These are phyloP conservation scores for Chesias legatella DNA, from an alignment of 2,888 invertebrate species.

Conservation along the genomic window DNA sequence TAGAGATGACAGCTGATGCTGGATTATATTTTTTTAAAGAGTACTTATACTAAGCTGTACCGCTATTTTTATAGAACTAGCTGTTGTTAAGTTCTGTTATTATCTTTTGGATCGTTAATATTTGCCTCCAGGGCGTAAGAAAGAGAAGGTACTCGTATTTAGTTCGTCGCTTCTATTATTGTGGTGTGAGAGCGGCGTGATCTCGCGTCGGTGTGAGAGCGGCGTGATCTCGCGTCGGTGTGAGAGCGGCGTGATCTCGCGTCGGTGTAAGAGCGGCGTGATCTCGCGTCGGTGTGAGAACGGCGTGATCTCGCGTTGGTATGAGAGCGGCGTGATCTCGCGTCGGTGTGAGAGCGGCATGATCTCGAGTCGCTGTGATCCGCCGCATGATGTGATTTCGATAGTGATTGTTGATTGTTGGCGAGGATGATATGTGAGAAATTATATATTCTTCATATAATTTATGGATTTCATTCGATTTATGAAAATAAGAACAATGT, in stretches of 20 bases:
- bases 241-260: constrained; percentile 55
- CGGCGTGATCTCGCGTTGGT: constrained; percentile 58
- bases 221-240: constrained; percentile 20
- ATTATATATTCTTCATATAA: constrained; percentile 76
- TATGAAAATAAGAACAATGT: constrained; percentile 78
- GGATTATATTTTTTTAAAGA: constrained; percentile 78
- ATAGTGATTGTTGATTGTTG: constrained; percentile 77
- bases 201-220: no score
- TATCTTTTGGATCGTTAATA: constrained; percentile 47
- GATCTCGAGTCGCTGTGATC: constrained; percentile 15
- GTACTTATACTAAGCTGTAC: constrained; percentile 69
- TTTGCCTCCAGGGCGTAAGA: constrained; percentile 30
- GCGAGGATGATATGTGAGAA: constrained; percentile 71
- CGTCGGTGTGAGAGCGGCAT: constrained; percentile 27
- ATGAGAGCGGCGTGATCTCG: constrained; percentile 26
- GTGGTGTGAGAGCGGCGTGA: constrained; percentile 27
- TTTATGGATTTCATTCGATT: constrained; percentile 77
- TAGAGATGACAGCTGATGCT: constrained; percentile 71
- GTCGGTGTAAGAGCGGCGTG: no score
- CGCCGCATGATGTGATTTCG: constrained; percentile 56
- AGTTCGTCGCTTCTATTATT: constrained; percentile 42
- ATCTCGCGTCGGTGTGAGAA: constrained; percentile 16
- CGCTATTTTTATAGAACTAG: constrained; percentile 77
- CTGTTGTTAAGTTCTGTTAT: constrained; percentile 59
- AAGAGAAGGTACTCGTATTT: no score